phyloP scores from a whole-genome alignment of 2,797 vertebrate species.

The Holocentrus rufus region DNA sequence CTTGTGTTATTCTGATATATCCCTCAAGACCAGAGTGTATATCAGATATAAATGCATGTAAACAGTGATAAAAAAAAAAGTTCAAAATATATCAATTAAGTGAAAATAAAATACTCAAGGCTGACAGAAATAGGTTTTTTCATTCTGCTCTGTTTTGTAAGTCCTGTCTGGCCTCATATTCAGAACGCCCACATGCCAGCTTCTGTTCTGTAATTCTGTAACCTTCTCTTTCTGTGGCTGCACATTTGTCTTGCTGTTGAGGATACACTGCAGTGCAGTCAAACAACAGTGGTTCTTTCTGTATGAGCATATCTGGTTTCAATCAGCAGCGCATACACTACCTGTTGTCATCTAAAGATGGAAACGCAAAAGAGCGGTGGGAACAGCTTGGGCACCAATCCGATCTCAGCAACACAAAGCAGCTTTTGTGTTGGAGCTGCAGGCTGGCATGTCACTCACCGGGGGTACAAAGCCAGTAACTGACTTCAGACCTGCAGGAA shows the following conservation, averaged over 20 bases:
- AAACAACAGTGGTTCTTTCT: constrained; percentile 18
- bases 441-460: constrained; percentile 73
- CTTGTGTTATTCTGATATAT: not conserved
- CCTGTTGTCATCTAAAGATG: constrained; percentile 53
- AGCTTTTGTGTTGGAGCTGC: constrained; percentile 60
- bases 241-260: not conserved
- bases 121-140: no score
- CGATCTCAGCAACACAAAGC: constrained; percentile 46
- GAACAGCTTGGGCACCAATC: constrained; percentile 16
- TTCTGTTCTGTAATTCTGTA: no score
- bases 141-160: no score
- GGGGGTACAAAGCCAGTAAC: constrained; percentile 73
- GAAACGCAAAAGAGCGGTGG: constrained; percentile 37
- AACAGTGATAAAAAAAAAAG: no score
- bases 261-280: not conserved
- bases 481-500: constrained; percentile 73
- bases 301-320: constrained; percentile 12
- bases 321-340: constrained; percentile 7
- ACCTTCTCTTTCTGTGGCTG: not conserved
- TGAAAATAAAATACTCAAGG: no score
- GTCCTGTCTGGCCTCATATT: not conserved
- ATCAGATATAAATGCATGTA: no score
- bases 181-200: no score
- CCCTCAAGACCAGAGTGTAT: not conserved
- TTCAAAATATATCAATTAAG: no score